phyloP scores from a whole-genome alignment of 2,888 invertebrate species.

The Rhingia campestris region DNA sequence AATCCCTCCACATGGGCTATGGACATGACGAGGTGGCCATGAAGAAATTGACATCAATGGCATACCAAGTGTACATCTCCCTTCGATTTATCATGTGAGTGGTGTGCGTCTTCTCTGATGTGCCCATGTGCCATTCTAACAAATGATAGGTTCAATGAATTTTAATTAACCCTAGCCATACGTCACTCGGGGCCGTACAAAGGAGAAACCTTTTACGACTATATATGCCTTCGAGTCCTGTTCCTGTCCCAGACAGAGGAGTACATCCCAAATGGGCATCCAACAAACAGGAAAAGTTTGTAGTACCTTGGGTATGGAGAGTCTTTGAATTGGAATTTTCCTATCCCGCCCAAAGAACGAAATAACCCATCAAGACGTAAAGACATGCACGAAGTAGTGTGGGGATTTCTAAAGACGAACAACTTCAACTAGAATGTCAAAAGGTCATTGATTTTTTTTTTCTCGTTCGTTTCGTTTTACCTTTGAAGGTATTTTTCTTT shows the following conservation, averaged over 20 bases:
- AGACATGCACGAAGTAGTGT: background rate
- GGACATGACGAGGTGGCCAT: slow-evolving; percentile 16
- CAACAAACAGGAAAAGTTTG: slow-evolving; percentile 43
- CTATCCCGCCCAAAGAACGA: background rate
- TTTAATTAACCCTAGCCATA: slow-evolving; percentile 65
- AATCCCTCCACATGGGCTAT: slow-evolving; percentile 23
- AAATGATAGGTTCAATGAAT: slow-evolving; percentile 64
- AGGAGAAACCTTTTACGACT: slow-evolving; percentile 18
- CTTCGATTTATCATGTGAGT: slow-evolving; percentile 3
- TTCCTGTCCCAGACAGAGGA: slow-evolving; percentile 16
- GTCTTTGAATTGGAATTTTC: slow-evolving; percentile 41
- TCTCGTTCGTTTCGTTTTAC: background rate
- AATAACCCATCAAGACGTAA: slow-evolving; percentile 5
- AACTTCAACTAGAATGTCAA: slow-evolving; percentile 59
- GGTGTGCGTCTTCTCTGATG: background rate
- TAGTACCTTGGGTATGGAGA: background rate
- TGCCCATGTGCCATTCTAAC: slow-evolving; percentile 14
- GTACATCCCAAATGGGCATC: slow-evolving; percentile 24
- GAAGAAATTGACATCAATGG: slow-evolving; percentile 16
- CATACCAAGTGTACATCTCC: slow-evolving; percentile 37
- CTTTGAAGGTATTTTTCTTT: background rate
- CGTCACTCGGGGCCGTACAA: slow-evolving; percentile 34
- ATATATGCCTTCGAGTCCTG: slow-evolving; percentile 12
- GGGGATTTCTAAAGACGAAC: slow-evolving; percentile 49
- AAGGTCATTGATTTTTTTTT: slow-evolving; percentile 55